Percentiles rank a stretch among this genome's conserved stretches.
phyloP scores from a whole-genome alignment of 2,888 invertebrate species.

The Watsonalla cultraria region DNA sequence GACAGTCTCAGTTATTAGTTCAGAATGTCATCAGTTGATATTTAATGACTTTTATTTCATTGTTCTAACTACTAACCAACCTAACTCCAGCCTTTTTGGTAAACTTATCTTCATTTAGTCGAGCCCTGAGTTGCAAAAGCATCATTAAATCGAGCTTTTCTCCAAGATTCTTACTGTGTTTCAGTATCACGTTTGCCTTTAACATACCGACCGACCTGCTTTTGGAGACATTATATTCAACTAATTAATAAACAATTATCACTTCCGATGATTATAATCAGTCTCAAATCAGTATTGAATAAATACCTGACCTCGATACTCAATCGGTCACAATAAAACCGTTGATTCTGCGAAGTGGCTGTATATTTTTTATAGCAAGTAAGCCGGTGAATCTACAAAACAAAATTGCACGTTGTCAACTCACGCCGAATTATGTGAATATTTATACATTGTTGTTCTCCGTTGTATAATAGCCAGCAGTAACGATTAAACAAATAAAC shows the following conservation, averaged over 20 bases:
- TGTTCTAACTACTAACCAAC: too few relatives aligned
- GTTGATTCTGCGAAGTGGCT: background rate
- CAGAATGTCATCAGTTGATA: too few relatives aligned
- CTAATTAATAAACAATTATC: too few relatives aligned
- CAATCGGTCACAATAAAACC: background rate
- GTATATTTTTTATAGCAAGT: conserved; percentile 7
- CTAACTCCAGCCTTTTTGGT: too few relatives aligned
- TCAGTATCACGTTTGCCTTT: background rate
- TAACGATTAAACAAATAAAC: conserved; percentile 16
- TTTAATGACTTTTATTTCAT: too few relatives aligned
- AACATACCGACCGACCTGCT: too few relatives aligned
- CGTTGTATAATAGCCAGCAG: conserved; percentile 8
- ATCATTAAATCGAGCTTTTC: too few relatives aligned
- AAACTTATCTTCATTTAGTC: too few relatives aligned
- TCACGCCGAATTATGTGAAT: conserved; percentile 5
- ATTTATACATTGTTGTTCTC: conserved; percentile 19
- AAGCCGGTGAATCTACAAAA: conserved; percentile 3
- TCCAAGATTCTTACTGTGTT: background rate
- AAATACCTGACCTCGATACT: background rate
- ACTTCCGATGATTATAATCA: background rate
- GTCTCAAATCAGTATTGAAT: background rate
- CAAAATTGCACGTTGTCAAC: conserved; percentile 4
- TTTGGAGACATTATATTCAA: too few relatives aligned
- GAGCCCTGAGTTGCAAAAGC: too few relatives aligned
- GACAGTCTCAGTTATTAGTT: too few relatives aligned